phyloP scores from a whole-genome alignment of 2,888 invertebrate genomes.

The Epinotia nisella region DNA sequence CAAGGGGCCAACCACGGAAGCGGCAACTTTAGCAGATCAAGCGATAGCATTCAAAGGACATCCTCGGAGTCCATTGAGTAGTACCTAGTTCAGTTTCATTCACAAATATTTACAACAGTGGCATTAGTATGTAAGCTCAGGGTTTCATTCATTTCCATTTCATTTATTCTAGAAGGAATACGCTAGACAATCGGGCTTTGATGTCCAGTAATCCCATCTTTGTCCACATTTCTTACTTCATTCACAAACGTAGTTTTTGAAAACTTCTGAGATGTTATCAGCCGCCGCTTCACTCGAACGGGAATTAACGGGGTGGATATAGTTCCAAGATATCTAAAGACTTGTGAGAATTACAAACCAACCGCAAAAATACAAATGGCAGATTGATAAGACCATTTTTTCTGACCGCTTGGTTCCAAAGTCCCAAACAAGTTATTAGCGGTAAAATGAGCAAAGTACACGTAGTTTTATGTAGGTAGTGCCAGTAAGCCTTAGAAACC shows the following conservation, averaged over 20 bases:
- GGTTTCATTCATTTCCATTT: constrained; percentile 61
- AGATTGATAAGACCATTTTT: constrained; percentile 23
- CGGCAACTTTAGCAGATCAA: constrained; percentile 38
- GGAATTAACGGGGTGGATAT: constrained; percentile 23
- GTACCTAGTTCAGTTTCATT: constrained; percentile 59
- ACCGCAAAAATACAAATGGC: constrained; percentile 37
- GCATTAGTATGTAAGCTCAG: constrained; percentile 57
- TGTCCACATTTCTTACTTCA: constrained; percentile 54
- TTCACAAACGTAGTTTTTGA: constrained; percentile 52
- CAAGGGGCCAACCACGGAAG: constrained; percentile 36
- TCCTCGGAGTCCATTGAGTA: constrained; percentile 43
- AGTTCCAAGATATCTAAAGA: constrained; percentile 24
- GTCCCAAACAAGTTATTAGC: constrained; percentile 10
- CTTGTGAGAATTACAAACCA: constrained; percentile 36
- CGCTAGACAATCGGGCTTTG: constrained; percentile 42
- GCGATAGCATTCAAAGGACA: constrained; percentile 38
- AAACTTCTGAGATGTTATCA: constrained; percentile 40
- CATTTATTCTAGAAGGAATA: constrained; percentile 37
- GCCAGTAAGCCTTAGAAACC: not conserved
- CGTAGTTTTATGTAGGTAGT: not conserved
- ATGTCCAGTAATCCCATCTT: constrained; percentile 55
- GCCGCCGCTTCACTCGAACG: constrained; percentile 19
- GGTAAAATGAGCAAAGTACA: not conserved
- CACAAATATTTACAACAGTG: constrained; percentile 76
- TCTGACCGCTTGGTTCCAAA: constrained; percentile 9